Evolutionary conservation across 2,797 vertebrate genomes (phyloP).

Genomic region (Loriculus beryllinus): DNA sequence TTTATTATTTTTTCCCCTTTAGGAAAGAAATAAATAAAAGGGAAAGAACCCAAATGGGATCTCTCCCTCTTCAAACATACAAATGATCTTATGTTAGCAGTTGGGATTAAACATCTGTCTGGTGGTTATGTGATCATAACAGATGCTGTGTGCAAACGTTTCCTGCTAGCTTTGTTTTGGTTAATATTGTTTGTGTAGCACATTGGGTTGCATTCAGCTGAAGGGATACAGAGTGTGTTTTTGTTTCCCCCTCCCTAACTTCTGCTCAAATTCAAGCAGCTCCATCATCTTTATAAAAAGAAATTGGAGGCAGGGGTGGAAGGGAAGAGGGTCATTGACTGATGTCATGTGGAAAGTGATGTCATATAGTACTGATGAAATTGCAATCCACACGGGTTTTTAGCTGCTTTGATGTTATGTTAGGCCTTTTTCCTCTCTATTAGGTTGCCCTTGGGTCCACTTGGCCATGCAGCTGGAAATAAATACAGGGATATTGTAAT

Average conservation of each 20-base stretch:
- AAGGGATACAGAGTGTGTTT: slow-evolving; percentile 75
- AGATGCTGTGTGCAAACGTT: slow-evolving; percentile 86
- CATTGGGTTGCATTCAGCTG: slow-evolving; percentile 79
- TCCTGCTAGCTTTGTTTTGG: slow-evolving; percentile 86
- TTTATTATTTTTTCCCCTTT: slow-evolving; percentile 60
- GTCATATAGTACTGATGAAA: slow-evolving; percentile 65
- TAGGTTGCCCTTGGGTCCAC: slow-evolving; percentile 40
- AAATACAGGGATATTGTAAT: slow-evolving; percentile 39
- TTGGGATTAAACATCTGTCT: slow-evolving; percentile 96
- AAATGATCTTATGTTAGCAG: slow-evolving; percentile 93
- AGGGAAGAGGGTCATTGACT: slow-evolving; percentile 40
- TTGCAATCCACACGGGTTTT: slow-evolving; percentile 47
- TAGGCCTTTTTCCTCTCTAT: slow-evolving; percentile 51
- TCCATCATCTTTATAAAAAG: slow-evolving; percentile 70
- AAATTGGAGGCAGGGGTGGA: slow-evolving; percentile 30
- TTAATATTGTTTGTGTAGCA: slow-evolving; percentile 82
- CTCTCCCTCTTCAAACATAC: slow-evolving; percentile 87
- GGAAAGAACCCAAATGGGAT: slow-evolving; percentile 84
- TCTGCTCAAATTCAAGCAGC: slow-evolving; percentile 70
- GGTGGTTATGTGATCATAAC: slow-evolving; percentile 89
- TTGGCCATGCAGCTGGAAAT: slow-evolving; percentile 53
- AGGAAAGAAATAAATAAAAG: slow-evolving; percentile 83
- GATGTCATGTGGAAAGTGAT: slow-evolving; percentile 67
- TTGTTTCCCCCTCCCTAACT: slow-evolving; percentile 6
- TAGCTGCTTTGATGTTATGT: slow-evolving; percentile 34